Conservation (phyloP, 2,888 invertebrate species). For the Acanthosepion lycidas region DNA sequence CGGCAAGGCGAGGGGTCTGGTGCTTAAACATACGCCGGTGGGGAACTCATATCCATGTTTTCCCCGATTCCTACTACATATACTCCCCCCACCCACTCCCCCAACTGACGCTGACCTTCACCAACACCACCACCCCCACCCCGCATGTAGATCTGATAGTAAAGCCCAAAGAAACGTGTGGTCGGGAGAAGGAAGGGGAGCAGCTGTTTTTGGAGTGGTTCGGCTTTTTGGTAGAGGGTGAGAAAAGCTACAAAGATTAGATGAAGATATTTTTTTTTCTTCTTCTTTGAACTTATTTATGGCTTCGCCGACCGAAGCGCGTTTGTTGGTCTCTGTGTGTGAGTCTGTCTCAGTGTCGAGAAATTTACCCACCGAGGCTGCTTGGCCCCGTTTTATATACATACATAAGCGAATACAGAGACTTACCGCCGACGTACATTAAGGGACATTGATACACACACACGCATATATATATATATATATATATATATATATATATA, state of each 20-base stretch:
- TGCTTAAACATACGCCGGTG: not conserved
- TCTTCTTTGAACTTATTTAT: not conserved
- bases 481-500: not conserved
- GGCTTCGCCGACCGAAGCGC: not conserved
- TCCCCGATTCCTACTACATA: not conserved
- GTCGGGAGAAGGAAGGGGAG: not conserved
- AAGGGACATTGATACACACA: not conserved
- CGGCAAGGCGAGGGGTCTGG: not conserved
- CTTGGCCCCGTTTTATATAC: not conserved
- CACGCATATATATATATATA: not conserved
- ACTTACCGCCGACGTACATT: not conserved
- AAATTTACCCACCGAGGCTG: not conserved
- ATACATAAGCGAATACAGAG: not conserved
- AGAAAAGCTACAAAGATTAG: not conserved
- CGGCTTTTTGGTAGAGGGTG: not conserved
- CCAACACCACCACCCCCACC: not conserved
- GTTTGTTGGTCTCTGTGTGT: not conserved
- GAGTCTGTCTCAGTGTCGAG: not conserved
- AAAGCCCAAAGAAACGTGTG: not conserved
- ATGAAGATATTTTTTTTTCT: not conserved
- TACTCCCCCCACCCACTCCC: not conserved
- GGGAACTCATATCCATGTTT: not conserved
- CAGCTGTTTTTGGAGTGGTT: slow-evolving; percentile 13
- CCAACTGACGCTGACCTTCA: not conserved
- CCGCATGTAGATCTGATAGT: slow-evolving; percentile 33